These are phyloP conservation scores for Gastrophysa polygoni DNA, from an alignment of 2,888 invertebrate genomes.

Conservation along the genomic window DNA sequence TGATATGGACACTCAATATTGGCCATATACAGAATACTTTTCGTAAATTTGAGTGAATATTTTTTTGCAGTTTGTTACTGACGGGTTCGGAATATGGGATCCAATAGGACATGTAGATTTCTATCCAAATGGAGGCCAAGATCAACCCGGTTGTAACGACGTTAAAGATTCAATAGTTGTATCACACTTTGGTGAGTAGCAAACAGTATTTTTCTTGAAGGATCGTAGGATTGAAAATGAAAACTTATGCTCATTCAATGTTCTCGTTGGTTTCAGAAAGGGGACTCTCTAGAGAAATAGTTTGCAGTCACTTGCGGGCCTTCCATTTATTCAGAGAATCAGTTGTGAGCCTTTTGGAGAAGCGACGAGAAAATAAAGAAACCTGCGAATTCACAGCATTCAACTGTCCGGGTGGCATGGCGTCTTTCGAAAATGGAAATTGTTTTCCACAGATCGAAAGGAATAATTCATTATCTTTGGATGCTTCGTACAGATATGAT, in stretches of 20 bases:
- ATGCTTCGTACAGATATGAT: conserved; percentile 43
- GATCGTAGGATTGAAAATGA: background rate
- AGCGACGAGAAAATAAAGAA: conserved; percentile 32
- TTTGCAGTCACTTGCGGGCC: conserved; percentile 66
- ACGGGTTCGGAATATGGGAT: conserved; percentile 66
- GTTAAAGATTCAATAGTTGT: conserved; percentile 64
- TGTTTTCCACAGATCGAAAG: conserved; percentile 61
- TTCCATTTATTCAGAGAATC: conserved; percentile 63
- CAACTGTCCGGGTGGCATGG: conserved; percentile 61
- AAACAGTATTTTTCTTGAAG: background rate
- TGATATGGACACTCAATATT: too few species aligned
- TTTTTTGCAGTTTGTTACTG: conserved; percentile 59
- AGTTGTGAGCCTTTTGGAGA: conserved; percentile 51
- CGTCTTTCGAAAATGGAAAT: conserved; percentile 60
- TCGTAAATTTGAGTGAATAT: background rate
- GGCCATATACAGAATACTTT: background rate
- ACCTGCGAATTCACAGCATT: conserved; percentile 59
- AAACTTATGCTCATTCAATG: background rate
- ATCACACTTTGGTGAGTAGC: conserved; percentile 61
- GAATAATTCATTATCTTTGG: conserved; percentile 46
- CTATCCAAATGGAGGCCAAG: conserved; percentile 66
- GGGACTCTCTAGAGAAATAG: conserved; percentile 55
- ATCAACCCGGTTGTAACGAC: conserved; percentile 66
- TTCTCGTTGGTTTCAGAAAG: conserved; percentile 38
- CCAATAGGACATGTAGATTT: conserved; percentile 67